These are phyloP conservation scores for Tetranychus cinnabarinus DNA, from an alignment of 1,140 invertebrate species.

Conservation along the genomic window DNA sequence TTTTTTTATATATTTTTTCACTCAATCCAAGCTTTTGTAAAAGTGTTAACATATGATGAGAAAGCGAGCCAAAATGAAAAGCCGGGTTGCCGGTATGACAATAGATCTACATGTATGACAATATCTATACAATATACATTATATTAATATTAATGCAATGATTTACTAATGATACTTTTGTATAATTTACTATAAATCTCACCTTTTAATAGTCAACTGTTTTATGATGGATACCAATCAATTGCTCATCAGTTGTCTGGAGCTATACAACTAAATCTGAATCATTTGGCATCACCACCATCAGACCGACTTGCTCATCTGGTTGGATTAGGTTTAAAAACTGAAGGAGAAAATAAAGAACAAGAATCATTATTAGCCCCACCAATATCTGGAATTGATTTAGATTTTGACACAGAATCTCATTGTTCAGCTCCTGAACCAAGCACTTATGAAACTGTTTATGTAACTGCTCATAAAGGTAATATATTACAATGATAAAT, in stretches of 20 bases:
- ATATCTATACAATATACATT: too few species aligned
- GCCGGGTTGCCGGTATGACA: not conserved
- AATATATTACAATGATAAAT: not conserved
- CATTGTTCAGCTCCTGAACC: not conserved
- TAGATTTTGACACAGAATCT: conserved; percentile 84
- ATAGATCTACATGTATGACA: not conserved
- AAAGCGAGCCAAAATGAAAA: too few species aligned
- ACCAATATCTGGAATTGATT: conserved; percentile 42
- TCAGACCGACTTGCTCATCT: conserved; percentile 72
- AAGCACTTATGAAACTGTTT: conserved; percentile 75
- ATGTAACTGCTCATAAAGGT: conserved; percentile 94
- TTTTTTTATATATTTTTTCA: not conserved
- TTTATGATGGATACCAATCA: conserved; percentile 76
- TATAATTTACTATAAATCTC: not conserved
- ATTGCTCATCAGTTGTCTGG: conserved; percentile 57
- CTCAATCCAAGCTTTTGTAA: not conserved
- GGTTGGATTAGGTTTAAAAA: conserved; percentile 56
- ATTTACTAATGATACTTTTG: not conserved
- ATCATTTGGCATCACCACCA: conserved; percentile 45
- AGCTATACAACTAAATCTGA: conserved; percentile 57
- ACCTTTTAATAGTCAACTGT: conserved; percentile 31
- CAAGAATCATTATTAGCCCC: conserved; percentile 5
- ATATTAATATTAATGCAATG: not conserved
- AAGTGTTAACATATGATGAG: not conserved
- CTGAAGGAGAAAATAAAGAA: conserved; percentile 36